phyloP scores from a whole-genome alignment of 1,140 invertebrate species.

The Caerostris darwini region DNA sequence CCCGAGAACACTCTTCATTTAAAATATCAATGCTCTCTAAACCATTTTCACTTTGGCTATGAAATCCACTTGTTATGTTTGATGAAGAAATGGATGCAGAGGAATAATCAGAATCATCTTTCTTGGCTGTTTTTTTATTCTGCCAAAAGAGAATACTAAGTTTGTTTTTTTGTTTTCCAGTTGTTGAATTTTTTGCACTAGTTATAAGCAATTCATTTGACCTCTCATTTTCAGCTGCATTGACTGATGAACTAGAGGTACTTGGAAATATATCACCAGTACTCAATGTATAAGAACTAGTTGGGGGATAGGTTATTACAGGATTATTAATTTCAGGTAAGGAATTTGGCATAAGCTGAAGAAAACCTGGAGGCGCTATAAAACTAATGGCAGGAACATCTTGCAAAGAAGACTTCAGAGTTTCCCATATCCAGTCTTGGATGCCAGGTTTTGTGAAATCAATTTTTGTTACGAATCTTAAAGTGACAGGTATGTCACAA shows the following conservation, averaged over 20 bases:
- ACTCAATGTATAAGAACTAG: not conserved
- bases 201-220: not conserved
- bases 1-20: not conserved
- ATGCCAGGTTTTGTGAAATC: conserved; percentile 81
- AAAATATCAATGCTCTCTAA: conserved; percentile 35
- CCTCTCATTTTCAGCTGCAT: not conserved
- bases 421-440: conserved; percentile 82
- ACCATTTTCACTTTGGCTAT: conserved; percentile 52
- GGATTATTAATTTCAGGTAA: not conserved
- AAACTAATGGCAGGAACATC: conserved; percentile 60
- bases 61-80: conserved; percentile 72
- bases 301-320: conserved; percentile 38
- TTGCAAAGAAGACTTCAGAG: conserved; percentile 80
- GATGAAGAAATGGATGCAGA: conserved; percentile 58
- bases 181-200: not conserved
- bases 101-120: not conserved
- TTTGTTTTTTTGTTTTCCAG: conserved; percentile 3
- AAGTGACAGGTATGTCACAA: conserved; percentile 81
- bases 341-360: not conserved
- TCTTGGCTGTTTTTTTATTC: not conserved
- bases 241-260: not conserved
- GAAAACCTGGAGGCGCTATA: not conserved
- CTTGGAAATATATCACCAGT: not conserved
- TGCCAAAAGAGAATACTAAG: conserved; percentile 42
- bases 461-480: conserved; percentile 81